These are phyloP conservation scores for Ianthella basta DNA, from an alignment of 37 sponge, comb jelly and placozoan species.

Conservation along the genomic window DNA sequence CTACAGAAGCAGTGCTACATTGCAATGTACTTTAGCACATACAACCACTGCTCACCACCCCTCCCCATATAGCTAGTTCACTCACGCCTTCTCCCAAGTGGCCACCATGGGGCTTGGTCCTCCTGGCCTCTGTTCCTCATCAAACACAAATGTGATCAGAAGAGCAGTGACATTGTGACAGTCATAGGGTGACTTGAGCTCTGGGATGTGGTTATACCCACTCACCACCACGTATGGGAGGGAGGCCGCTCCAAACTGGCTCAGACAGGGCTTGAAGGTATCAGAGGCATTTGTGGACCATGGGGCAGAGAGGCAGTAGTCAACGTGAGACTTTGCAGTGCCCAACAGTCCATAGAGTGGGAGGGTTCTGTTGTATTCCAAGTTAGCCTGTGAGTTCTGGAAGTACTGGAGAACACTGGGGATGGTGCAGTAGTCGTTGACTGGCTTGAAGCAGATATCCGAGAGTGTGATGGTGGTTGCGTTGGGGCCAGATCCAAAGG, in stretches of 20 bases:
- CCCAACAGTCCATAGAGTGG: not conserved
- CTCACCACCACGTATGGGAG: constrained; percentile 88
- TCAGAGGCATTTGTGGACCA: constrained; percentile 35
- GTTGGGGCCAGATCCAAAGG: constrained; percentile 21
- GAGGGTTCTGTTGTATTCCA: constrained; percentile 40
- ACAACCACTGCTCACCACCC: no score
- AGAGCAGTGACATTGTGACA: no score
- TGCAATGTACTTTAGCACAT: no score
- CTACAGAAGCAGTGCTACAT: no score
- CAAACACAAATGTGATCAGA: constrained; percentile 86
- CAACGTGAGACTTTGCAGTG: constrained; percentile 8
- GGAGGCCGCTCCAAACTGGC: constrained; percentile 81
- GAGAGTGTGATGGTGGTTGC: constrained; percentile 62
- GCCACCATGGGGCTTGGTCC: constrained; percentile 76
- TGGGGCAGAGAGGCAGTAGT: constrained; percentile 22
- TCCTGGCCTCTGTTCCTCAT: constrained; percentile 75
- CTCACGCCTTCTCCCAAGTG: constrained; percentile 82
- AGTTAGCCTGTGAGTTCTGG: constrained; percentile 73
- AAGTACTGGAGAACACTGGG: constrained; percentile 94
- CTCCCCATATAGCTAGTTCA: no score
- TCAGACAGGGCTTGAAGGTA: constrained; percentile 83
- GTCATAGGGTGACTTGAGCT: constrained; percentile 75
- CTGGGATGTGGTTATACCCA: constrained; percentile 78
- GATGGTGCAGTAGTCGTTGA: constrained; percentile 84
- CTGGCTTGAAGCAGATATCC: constrained; percentile 93